Percentiles rank a stretch among this genome's conserved stretches.
These are phyloP conservation scores for Invenusta paracnida DNA, from an alignment of 2,888 invertebrate species.

Conservation along the genomic window DNA sequence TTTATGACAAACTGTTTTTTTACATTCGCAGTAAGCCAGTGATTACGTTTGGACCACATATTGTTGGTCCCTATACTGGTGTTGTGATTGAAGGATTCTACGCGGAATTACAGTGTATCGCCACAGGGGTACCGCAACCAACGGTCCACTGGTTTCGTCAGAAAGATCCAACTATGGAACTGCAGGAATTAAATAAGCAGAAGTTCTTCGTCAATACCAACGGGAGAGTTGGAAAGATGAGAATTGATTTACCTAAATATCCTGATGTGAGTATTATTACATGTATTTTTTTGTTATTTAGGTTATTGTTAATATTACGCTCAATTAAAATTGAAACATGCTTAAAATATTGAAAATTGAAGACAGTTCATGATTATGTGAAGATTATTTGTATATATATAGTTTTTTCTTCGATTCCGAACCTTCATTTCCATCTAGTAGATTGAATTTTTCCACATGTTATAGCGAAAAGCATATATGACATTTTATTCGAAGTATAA, in stretches of 20 bases:
- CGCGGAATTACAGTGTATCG: constrained; percentile 35
- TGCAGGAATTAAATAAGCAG: constrained; percentile 26
- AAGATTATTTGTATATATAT: too few relatives aligned
- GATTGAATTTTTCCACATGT: too few relatives aligned
- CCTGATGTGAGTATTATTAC: constrained; percentile 42
- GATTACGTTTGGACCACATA: constrained; percentile 32
- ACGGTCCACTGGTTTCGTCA: constrained; percentile 31
- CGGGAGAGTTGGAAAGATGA: constrained; percentile 13
- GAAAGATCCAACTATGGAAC: constrained; percentile 25
- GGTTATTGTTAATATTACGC: too few relatives aligned
- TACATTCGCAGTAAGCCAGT: constrained; percentile 1
- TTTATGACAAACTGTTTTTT: too few relatives aligned
- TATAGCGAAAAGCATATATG: too few relatives aligned
- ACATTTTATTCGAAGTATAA: too few relatives aligned
- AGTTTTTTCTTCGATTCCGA: too few relatives aligned
- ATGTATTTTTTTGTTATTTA: too few relatives aligned
- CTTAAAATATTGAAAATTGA: too few relatives aligned
- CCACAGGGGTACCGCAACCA: constrained; percentile 36
- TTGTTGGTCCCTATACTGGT: neutral
- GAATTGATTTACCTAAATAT: constrained; percentile 14
- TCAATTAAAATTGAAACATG: too few relatives aligned
- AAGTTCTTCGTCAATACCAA: constrained; percentile 40
- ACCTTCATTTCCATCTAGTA: too few relatives aligned
- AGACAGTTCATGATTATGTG: too few relatives aligned
- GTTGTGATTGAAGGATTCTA: constrained; percentile 26